Conservation (phyloP, 2,888 invertebrate species). For the Blastobasis adustella region DNA sequence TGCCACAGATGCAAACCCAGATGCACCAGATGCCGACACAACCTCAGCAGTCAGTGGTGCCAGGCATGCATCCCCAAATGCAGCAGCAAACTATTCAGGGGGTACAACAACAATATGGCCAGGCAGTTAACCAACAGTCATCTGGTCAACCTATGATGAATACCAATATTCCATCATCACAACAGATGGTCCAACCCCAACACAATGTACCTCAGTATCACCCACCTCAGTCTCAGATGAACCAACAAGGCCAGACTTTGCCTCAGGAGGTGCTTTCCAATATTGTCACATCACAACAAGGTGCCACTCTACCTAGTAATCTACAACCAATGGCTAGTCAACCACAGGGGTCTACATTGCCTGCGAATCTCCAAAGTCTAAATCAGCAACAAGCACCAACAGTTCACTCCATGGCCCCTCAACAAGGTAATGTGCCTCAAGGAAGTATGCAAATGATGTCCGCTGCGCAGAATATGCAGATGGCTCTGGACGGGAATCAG, state of each 20-base stretch:
- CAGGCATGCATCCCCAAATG: slow-evolving; percentile 69
- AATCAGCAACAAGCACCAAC: slow-evolving; percentile 63
- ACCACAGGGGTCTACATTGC: slow-evolving; percentile 76
- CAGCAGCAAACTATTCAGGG: slow-evolving; percentile 64
- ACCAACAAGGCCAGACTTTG: slow-evolving; percentile 64
- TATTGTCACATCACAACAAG: slow-evolving; percentile 68
- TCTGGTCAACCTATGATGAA: slow-evolving; percentile 64
- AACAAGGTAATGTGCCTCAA: slow-evolving; percentile 74
- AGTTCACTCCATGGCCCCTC: slow-evolving; percentile 61
- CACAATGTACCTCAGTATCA: slow-evolving; percentile 69
- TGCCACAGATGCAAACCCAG: slow-evolving; percentile 69
- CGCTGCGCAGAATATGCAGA: slow-evolving; percentile 69
- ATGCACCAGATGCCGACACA: slow-evolving; percentile 69
- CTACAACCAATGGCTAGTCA: slow-evolving; percentile 63
- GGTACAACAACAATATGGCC: slow-evolving; percentile 71
- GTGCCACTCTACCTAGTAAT: slow-evolving; percentile 60
- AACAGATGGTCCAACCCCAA: slow-evolving; percentile 67
- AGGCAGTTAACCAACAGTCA: slow-evolving; percentile 64
- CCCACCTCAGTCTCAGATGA: slow-evolving; percentile 65
- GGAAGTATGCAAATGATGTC: slow-evolving; percentile 76
- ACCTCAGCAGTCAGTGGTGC: slow-evolving; percentile 64
- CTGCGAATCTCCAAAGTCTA: slow-evolving; percentile 72
- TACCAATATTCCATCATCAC: slow-evolving; percentile 59
- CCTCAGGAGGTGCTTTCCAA: slow-evolving; percentile 67
- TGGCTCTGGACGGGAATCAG: slow-evolving; percentile 73